Percentiles rank a stretch among this genome's conserved stretches.
These are phyloP conservation scores for Anguilla anguilla DNA, from an alignment of 2,797 vertebrate genomes.

Conservation along the genomic window DNA sequence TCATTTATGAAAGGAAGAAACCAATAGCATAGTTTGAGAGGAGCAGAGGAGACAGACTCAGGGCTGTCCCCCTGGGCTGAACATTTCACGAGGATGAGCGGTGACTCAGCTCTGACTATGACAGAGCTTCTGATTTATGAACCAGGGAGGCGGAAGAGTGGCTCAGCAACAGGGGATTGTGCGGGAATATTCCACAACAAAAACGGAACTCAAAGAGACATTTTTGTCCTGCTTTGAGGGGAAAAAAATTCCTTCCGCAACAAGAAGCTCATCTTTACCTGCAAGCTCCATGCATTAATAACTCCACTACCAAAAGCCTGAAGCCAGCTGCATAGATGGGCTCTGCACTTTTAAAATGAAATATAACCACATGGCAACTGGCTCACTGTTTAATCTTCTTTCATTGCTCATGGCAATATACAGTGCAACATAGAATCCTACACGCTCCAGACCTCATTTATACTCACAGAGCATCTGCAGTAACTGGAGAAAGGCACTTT, in stretches of 20 bases:
- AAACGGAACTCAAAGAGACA: neutral
- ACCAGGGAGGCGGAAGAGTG: neutral
- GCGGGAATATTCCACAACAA: neutral
- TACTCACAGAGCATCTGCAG: neutral
- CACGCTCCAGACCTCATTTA: neutral
- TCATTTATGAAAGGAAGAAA: neutral
- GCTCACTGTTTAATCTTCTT: neutral
- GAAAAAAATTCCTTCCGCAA: neutral
- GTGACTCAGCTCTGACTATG: neutral
- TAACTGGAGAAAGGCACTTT: neutral
- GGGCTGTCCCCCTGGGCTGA: neutral
- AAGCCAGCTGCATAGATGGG: neutral
- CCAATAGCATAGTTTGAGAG: neutral
- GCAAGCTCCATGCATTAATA: neutral
- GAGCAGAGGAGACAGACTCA: neutral
- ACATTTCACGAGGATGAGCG: neutral
- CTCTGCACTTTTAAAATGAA: neutral
- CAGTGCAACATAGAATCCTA: neutral
- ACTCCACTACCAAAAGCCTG: neutral
- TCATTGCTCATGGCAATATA: neutral
- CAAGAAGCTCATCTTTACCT: neutral
- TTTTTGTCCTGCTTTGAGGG: neutral
- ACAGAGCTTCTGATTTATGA: constrained; percentile 7
- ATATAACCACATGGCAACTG: neutral
- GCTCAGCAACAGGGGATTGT: neutral